These are phyloP conservation scores for Cathartes aura DNA, from an alignment of 2,113 vertebrate species.

Conservation along the genomic window DNA sequence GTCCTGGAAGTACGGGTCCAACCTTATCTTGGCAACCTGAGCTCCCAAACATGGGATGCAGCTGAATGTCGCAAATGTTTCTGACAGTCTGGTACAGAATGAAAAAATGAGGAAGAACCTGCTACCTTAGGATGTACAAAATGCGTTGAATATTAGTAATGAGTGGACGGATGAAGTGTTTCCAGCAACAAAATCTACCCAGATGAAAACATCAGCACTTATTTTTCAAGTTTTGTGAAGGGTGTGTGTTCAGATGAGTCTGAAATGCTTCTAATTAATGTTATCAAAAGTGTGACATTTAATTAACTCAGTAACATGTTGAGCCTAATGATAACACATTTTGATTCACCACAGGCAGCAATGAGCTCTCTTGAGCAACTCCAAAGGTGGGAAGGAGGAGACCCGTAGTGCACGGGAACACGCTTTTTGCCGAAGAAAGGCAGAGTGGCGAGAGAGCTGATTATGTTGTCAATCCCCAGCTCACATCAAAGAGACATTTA, in stretches of 20 bases:
- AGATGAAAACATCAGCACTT: not conserved
- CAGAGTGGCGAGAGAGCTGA: not conserved
- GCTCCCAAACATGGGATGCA: not conserved
- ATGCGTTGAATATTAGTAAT: not conserved
- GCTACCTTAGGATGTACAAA: not conserved
- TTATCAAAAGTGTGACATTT: conserved; percentile 78
- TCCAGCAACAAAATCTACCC: not conserved
- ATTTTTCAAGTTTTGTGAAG: conserved; percentile 24
- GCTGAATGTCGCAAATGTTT: not conserved
- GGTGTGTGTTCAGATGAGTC: conserved; percentile 24
- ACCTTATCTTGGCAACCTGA: not conserved
- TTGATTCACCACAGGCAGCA: conserved; percentile 39
- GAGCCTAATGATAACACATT: conserved; percentile 74
- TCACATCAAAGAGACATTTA: not conserved
- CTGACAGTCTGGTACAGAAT: not conserved
- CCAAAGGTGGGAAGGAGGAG: not conserved
- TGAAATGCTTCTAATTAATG: conserved; percentile 72
- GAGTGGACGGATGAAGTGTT: not conserved
- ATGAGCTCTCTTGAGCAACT: conserved; percentile 55
- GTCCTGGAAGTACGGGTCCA: not conserved
- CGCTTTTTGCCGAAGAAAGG: not conserved
- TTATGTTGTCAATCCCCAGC: not conserved
- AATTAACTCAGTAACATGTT: conserved; percentile 77
- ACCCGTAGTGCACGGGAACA: not conserved
- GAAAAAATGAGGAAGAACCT: not conserved